Percentiles rank a stretch among this genome's conserved stretches.
Conservation (phyloP, 2,797 vertebrate genomes). For the Gymnopithys bicolor region DNA sequence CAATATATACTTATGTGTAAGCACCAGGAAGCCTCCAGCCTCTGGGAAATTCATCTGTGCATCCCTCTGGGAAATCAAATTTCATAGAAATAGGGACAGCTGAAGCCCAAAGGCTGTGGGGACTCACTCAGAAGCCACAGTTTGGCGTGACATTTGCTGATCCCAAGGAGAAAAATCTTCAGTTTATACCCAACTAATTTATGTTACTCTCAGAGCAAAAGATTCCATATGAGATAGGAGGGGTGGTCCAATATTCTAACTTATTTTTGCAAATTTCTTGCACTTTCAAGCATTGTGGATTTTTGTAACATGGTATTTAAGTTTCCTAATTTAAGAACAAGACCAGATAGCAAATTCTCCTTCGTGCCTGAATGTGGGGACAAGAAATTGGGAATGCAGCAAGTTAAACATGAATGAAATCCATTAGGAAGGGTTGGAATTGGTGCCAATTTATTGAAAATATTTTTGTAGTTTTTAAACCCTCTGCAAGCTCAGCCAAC, state of each 20-base stretch:
- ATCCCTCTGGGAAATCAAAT: background rate
- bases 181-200: background rate
- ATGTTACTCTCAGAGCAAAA: background rate
- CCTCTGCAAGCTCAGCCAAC: conserved; percentile 39
- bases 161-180: background rate
- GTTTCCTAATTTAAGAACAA: background rate
- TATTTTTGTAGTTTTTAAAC: conserved; percentile 42
- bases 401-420: conserved; percentile 33
- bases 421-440: background rate
- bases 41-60: background rate
- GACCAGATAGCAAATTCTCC: background rate
- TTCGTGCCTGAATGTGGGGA: background rate
- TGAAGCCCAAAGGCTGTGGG: background rate
- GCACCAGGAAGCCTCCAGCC: background rate
- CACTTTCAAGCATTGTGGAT: background rate
- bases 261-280: background rate
- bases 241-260: background rate
- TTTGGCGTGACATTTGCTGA: background rate
- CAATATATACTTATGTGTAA: background rate
- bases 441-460: background rate
- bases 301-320: background rate
- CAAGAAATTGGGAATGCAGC: background rate
- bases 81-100: background rate
- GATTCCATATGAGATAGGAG: background rate
- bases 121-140: background rate